phyloP scores from a whole-genome alignment of 2,888 invertebrate species.

The Yponomeuta evonymella region DNA sequence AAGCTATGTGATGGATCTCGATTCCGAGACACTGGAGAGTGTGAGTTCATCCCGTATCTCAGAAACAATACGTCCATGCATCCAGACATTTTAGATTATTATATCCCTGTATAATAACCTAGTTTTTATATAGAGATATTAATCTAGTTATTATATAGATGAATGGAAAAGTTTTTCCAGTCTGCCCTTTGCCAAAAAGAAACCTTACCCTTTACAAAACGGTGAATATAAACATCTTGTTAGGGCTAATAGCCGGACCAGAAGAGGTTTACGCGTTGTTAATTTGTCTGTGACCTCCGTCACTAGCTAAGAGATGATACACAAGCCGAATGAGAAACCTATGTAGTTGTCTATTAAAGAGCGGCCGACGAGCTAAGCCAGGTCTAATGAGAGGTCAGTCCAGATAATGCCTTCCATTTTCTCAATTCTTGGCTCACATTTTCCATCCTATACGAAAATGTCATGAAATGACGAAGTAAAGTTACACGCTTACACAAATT shows the following conservation, averaged over 20 bases:
- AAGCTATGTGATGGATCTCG: too few species aligned
- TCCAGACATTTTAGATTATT: too few species aligned
- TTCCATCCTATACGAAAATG: neutral
- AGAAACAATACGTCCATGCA: too few species aligned
- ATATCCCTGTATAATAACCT: too few species aligned
- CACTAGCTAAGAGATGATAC: conserved; percentile 4
- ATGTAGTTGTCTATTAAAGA: conserved; percentile 15
- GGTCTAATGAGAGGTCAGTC: conserved; percentile 23
- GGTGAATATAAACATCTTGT: neutral
- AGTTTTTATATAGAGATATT: too few species aligned
- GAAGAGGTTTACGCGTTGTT: neutral
- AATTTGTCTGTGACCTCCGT: conserved; percentile 5
- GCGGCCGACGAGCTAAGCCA: conserved; percentile 23
- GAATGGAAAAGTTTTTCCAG: neutral
- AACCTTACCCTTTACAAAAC: neutral
- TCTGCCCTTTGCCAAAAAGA: neutral
- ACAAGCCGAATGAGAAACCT: conserved; percentile 8
- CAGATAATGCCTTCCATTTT: conserved; percentile 12
- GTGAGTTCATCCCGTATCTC: too few species aligned
- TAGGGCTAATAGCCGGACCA: neutral
- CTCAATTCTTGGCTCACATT: conserved; percentile 14
- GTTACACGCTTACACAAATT: too few species aligned
- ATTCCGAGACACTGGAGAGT: too few species aligned
- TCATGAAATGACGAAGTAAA: neutral
- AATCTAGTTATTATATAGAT: neutral